These are phyloP conservation scores for Rhodinocichla rosea DNA, from an alignment of 2,113 vertebrate species.

Conservation along the genomic window DNA sequence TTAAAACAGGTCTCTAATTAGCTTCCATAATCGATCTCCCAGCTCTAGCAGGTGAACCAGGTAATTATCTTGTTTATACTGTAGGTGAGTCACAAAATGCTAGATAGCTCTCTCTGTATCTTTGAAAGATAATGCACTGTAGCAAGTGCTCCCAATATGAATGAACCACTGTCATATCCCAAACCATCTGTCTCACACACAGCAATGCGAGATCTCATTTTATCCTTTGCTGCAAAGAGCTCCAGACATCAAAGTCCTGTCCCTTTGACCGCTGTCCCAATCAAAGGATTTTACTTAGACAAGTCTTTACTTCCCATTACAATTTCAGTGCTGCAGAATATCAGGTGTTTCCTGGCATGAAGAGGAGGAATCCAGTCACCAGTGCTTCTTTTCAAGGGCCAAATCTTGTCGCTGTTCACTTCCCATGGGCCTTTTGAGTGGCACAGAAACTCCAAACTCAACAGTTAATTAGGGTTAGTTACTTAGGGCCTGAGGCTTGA, in stretches of 20 bases:
- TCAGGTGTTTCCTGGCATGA: neutral
- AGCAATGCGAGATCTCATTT: neutral
- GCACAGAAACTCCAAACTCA: slow-evolving; percentile 7
- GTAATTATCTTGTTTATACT: slow-evolving; percentile 74
- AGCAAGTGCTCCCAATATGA: slow-evolving; percentile 47
- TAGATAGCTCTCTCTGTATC: slow-evolving; percentile 49
- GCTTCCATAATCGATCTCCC: slow-evolving; percentile 70
- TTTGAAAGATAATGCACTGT: slow-evolving; percentile 61
- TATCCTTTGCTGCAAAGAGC: slow-evolving; percentile 47
- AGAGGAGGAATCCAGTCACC: neutral
- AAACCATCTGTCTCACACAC: slow-evolving; percentile 1
- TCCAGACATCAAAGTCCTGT: slow-evolving; percentile 51
- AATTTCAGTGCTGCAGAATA: slow-evolving; percentile 4
- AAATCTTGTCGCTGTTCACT: slow-evolving; percentile 5
- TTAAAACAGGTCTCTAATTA: slow-evolving; percentile 75
- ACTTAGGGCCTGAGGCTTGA: slow-evolving; percentile 6
- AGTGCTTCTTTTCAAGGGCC: neutral
- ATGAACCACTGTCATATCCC: slow-evolving; percentile 55
- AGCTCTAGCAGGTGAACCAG: slow-evolving; percentile 54
- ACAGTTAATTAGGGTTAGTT: slow-evolving; percentile 42
- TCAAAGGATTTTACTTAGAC: slow-evolving; percentile 27
- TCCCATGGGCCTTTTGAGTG: slow-evolving; percentile 34
- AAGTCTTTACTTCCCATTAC: neutral
- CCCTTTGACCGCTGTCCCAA: slow-evolving; percentile 49
- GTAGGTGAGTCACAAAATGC: slow-evolving; percentile 66